Percentiles rank a stretch among this genome's conserved stretches.
These are phyloP conservation scores for Atrina japonica DNA, from an alignment of 2,888 invertebrate species.

Conservation along the genomic window DNA sequence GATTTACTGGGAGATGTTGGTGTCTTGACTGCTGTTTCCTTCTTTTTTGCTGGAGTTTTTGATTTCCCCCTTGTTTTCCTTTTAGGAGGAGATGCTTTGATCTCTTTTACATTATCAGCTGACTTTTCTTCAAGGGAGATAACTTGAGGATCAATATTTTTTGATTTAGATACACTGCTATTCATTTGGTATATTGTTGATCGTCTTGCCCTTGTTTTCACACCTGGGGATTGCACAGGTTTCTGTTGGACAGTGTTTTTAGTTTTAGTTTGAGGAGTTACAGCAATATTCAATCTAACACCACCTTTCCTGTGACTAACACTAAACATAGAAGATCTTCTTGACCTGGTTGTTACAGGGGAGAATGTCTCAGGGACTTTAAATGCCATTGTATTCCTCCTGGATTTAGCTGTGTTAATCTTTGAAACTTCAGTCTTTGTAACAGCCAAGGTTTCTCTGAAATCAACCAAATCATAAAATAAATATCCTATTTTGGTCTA, in stretches of 20 bases:
- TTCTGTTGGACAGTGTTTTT: slow-evolving; percentile 6
- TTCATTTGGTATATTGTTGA: slow-evolving; percentile 61
- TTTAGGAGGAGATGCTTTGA: slow-evolving; percentile 13
- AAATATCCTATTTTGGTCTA: too few relatives aligned
- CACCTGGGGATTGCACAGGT: slow-evolving; percentile 53
- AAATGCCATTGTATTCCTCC: slow-evolving; percentile 29
- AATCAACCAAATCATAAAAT: too few relatives aligned
- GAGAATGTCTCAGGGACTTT: slow-evolving; percentile 49
- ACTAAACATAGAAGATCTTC: slow-evolving; percentile 59
- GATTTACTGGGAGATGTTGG: neutral
- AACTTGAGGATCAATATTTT: slow-evolving; percentile 39
- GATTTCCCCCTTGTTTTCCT: too few relatives aligned
- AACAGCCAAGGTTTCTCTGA: slow-evolving; percentile 1
- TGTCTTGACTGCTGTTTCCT: too few relatives aligned
- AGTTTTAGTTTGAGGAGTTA: slow-evolving; percentile 34
- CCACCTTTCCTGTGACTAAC: slow-evolving; percentile 32
- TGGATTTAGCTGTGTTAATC: neutral
- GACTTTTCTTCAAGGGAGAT: slow-evolving; percentile 34
- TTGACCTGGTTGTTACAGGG: slow-evolving; percentile 58
- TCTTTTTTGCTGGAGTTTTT: too few relatives aligned
- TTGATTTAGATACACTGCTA: slow-evolving; percentile 15
- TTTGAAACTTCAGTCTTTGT: slow-evolving; percentile 30
- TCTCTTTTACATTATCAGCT: neutral
- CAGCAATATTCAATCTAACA: slow-evolving; percentile 33
- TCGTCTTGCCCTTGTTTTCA: slow-evolving; percentile 54